Evolutionary conservation across 2,888 invertebrate genomes (phyloP).

Genomic region (Latrodectus elegans): DNA sequence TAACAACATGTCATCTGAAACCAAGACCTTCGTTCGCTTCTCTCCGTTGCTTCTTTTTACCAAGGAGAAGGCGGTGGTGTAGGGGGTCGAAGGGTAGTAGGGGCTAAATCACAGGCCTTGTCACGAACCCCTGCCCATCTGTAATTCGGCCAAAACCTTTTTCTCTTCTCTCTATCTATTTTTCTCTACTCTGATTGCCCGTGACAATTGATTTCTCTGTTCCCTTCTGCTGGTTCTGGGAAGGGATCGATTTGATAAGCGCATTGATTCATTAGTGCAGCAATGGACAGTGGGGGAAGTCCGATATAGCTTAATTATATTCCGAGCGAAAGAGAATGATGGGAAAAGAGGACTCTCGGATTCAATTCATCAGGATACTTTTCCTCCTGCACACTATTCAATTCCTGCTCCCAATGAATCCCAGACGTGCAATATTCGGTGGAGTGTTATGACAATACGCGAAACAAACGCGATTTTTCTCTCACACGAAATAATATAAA

Average conservation of each 20-base stretch:
- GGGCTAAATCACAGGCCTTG: constrained; percentile 68
- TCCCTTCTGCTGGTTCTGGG: constrained; percentile 19
- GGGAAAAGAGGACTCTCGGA: not conserved
- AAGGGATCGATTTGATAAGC: constrained; percentile 65
- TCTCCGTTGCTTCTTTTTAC: constrained; percentile 40
- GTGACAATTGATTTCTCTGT: constrained; percentile 67
- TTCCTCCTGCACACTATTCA: not conserved
- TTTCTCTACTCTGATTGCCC: constrained; percentile 62
- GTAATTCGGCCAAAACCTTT: constrained; percentile 45
- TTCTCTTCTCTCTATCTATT: constrained; percentile 52
- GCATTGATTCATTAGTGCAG: constrained; percentile 65
- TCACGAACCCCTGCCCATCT: constrained; percentile 54
- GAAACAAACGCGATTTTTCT: not conserved
- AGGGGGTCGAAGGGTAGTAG: constrained; percentile 44
- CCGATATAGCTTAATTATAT: constrained; percentile 5
- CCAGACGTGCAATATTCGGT: not conserved
- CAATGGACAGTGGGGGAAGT: constrained; percentile 19
- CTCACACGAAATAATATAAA: too few species aligned
- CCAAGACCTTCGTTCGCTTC: constrained; percentile 6
- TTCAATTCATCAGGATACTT: not conserved
- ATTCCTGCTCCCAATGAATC: not conserved
- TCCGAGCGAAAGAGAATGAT: not conserved
- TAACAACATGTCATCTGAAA: constrained; percentile 70
- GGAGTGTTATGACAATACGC: not conserved
- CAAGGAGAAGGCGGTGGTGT: constrained; percentile 33